A percentile compares a stretch with the other conserved stretches of the same genome.
These are phyloP conservation scores for Scomber japonicus DNA, from an alignment of 2,113 vertebrate genomes.

Conservation along the genomic window DNA sequence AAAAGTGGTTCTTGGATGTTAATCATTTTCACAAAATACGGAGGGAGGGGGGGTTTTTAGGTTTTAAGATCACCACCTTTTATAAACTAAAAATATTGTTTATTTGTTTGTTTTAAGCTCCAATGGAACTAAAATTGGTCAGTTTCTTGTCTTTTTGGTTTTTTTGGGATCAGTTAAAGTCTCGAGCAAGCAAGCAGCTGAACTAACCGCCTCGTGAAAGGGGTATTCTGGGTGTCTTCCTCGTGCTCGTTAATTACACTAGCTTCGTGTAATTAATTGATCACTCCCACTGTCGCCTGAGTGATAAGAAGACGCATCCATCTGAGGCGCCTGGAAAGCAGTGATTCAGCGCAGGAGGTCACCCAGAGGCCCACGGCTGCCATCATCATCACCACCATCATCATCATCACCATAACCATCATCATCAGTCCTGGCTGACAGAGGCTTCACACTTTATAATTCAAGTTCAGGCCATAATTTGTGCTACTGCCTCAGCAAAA, in stretches of 20 bases:
- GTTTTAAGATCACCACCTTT: neutral
- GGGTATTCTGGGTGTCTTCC: slow-evolving; percentile 16
- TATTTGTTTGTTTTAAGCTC: no score
- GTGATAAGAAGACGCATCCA: slow-evolving; percentile 73
- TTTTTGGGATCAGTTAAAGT: neutral
- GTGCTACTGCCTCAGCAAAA: neutral
- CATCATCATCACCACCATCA: slow-evolving; percentile 39
- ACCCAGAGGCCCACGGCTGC: slow-evolving; percentile 43
- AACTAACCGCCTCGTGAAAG: neutral
- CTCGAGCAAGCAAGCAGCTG: neutral
- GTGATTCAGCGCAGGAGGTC: slow-evolving; percentile 65
- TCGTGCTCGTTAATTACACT: slow-evolving; percentile 76
- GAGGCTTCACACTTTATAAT: neutral
- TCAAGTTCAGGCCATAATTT: neutral
- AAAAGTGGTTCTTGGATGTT: neutral
- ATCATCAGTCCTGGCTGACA: slow-evolving; percentile 19
- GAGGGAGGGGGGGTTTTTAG: no score
- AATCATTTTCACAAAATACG: neutral
- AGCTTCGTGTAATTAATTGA: slow-evolving; percentile 76
- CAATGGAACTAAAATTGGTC: no score
- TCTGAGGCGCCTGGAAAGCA: slow-evolving; percentile 54
- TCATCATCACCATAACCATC: slow-evolving; percentile 38
- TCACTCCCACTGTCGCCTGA: slow-evolving; percentile 65
- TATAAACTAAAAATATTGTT: no score
- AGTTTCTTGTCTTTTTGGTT: no score